Conservation (phyloP, 2,888 invertebrate species). For the Busseola fusca region DNA sequence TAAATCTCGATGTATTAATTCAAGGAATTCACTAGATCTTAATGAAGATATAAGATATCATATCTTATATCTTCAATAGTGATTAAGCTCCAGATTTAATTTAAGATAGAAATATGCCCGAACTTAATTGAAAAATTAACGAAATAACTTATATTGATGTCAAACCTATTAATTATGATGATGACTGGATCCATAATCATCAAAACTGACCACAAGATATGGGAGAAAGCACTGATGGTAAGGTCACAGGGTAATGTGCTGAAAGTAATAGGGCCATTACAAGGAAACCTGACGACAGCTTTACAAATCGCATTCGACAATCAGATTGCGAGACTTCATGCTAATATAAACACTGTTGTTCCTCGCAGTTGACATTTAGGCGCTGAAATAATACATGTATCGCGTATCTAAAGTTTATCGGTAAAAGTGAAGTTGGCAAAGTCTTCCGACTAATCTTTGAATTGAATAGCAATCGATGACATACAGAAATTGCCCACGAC, state of each 20-base stretch:
- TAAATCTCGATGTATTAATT: conserved; percentile 9
- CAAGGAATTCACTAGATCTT: conserved; percentile 1
- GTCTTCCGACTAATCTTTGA: conserved; percentile 37
- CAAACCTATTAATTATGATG: conserved; percentile 45
- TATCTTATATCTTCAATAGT: too few species aligned
- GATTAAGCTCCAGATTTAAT: neutral
- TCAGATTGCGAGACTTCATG: conserved; percentile 66
- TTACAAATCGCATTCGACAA: conserved; percentile 68
- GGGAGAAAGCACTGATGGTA: conserved; percentile 65
- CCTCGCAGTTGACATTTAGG: conserved; percentile 57
- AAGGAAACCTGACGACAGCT: conserved; percentile 63
- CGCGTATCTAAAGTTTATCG: conserved; percentile 60
- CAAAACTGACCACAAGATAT: conserved; percentile 54
- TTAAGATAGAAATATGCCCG: neutral
- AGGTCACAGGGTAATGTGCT: conserved; percentile 72
- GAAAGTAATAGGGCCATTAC: conserved; percentile 65
- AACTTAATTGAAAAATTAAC: neutral
- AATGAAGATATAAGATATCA: conserved; percentile 13
- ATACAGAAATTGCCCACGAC: conserved; percentile 18
- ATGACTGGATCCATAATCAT: conserved; percentile 47
- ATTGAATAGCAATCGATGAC: conserved; percentile 50
- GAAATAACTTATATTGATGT: neutral
- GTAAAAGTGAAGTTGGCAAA: conserved; percentile 43
- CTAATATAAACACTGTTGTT: conserved; percentile 57
- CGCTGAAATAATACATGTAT: conserved; percentile 54